Evolutionary conservation across 2,888 invertebrate genomes (phyloP).

Genomic region (Aleiodes testaceus): DNA sequence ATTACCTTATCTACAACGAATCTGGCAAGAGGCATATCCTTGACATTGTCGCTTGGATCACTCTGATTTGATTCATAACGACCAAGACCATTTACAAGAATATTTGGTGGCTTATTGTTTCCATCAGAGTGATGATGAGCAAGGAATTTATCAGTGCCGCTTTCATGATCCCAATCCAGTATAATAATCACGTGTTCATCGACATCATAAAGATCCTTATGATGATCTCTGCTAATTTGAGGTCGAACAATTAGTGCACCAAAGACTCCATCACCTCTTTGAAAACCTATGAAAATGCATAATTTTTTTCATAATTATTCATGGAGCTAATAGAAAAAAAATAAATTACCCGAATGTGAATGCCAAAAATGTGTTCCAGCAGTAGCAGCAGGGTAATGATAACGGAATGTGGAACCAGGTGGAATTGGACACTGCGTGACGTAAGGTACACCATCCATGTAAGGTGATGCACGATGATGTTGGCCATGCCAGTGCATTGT

Average conservation of each 20-base stretch:
- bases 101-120: constrained; percentile 86
- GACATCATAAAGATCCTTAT: constrained; percentile 82
- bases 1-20: constrained; percentile 81
- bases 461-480: constrained; percentile 84
- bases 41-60: constrained; percentile 67
- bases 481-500: constrained; percentile 95
- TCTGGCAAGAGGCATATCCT: constrained; percentile 77
- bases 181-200: constrained; percentile 87
- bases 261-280: constrained; percentile 89
- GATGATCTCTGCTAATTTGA: constrained; percentile 79
- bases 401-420: constrained; percentile 84
- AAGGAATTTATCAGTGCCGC: constrained; percentile 83
- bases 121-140: constrained; percentile 89
- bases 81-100: constrained; percentile 89
- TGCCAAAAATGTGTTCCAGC: constrained; percentile 92
- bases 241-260: constrained; percentile 85
- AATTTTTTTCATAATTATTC: not conserved
- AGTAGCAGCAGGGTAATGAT: constrained; percentile 82
- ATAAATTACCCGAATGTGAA: constrained; percentile 78
- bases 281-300: constrained; percentile 78
- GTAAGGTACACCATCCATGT: constrained; percentile 92
- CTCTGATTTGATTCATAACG: constrained; percentile 74
- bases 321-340: too few species aligned
- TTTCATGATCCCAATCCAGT: constrained; percentile 87
- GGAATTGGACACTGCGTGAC: constrained; percentile 89